These are phyloP conservation scores for Darevskia mixta DNA, from an alignment of 2,797 vertebrate genomes.

Conservation along the genomic window DNA sequence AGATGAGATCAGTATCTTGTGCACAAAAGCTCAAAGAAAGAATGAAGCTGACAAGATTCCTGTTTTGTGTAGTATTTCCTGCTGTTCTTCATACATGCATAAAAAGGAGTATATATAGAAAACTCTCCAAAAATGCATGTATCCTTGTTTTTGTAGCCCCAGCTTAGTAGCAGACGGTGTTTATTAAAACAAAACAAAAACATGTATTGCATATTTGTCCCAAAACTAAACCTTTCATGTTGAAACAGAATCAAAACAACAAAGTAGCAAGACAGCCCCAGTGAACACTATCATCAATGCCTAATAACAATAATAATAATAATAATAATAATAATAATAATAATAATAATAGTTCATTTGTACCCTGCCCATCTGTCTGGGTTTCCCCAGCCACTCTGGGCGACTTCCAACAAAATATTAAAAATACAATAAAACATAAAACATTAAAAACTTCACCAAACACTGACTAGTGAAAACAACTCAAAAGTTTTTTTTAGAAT, in stretches of 20 bases:
- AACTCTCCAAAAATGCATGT: not conserved
- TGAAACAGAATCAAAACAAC: not conserved
- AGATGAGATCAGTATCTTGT: not conserved
- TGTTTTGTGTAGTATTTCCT: slow-evolving; percentile 14
- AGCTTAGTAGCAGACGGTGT: not conserved
- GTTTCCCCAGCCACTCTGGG: too few relatives aligned
- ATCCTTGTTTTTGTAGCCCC: not conserved
- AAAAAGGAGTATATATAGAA: not conserved
- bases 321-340: not conserved
- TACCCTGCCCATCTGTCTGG: too few relatives aligned
- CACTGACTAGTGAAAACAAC: too few relatives aligned
- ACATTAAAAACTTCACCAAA: too few relatives aligned
- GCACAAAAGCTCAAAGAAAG: not conserved
- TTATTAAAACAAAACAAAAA: too few relatives aligned
- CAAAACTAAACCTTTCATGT: not conserved
- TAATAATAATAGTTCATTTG: too few relatives aligned
- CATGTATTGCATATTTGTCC: not conserved
- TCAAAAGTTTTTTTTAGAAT: not conserved
- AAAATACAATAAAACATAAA: not conserved
- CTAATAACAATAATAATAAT: not conserved
- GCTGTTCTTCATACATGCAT: not conserved
- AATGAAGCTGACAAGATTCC: not conserved
- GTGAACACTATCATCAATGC: not conserved
- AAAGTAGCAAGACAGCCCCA: too few relatives aligned
- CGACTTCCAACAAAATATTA: too few relatives aligned